Base-by-base conservation (phyloP, 2,888 invertebrate species). In the Marasmarcha lunaedactyla region DNA sequence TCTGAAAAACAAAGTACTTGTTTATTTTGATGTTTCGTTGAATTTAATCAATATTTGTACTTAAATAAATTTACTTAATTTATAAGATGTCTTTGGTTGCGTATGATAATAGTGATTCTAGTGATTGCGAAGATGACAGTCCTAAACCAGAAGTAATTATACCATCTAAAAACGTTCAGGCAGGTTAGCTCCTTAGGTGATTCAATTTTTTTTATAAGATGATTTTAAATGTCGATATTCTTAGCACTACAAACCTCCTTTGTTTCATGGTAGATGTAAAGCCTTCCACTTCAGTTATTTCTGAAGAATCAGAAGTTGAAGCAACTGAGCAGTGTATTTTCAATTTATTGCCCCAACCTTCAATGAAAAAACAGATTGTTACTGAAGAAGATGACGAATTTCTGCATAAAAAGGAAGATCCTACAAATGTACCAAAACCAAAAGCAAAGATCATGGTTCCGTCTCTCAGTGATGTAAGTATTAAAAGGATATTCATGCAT, bases 361-460 rank as follows among this genome's bases (percentile, higher is more conserved):
- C 69, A 40, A 59, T 49, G 1, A 67, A 63, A 36, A 69, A 61
- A 40, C 50, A 54, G 30, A 41, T 46, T 4, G 47, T 78, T 1
- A 56, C 76, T 42, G 89, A 89, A 50, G 87, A 85, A 46, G 88
- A 89, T 50, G 89, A 90, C 60, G 88, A 89, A 47, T 86, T 88
- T 50, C 55, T 89, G 10, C 83, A 85, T 43, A 89, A 88, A 54
- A 89, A 87, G 49, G 86, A 83, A 45, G 59, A 58, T 7, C 57
- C 64, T 1, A 40, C 46, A 3, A 63, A 55, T 42, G 35, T 54
- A 39, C 60, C 71, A 45, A 84, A 68, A 66, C 79, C 74, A 46
- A 79, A 87, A 41, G 87, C 89, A 1, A 88, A 86, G 64, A 92
- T 92, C 46, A 85, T 85, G 33, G 86, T 91, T 37, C 91, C 91